phyloP scores from a whole-genome alignment of 2,888 invertebrate genomes.

The Julus scandinavius region DNA sequence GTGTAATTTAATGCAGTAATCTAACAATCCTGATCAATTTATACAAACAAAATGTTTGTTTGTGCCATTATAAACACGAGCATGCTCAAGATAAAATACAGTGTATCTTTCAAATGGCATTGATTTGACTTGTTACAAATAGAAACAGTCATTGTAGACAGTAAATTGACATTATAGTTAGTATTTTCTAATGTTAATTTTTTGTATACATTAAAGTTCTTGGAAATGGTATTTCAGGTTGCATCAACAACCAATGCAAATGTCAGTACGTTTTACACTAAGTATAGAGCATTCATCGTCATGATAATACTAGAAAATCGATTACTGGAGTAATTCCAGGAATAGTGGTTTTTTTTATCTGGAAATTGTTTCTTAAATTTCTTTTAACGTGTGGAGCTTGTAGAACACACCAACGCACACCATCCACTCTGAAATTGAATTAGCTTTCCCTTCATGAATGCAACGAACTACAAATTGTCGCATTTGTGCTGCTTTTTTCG shows the following conservation, averaged over 20 bases:
- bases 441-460: neutral
- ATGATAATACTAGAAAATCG: neutral
- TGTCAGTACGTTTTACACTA: neutral
- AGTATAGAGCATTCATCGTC: neutral
- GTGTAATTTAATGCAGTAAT: no score
- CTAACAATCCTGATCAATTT: no score
- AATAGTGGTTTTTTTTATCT: neutral
- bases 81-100: no score
- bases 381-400: neutral
- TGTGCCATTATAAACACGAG: no score
- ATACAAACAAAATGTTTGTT: no score
- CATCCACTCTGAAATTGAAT: neutral
- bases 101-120: no score
- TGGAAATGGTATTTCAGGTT: neutral
- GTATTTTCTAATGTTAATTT: neutral
- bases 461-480: conserved; percentile 17
- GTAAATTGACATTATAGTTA: neutral
- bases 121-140: no score
- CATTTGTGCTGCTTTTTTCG: neutral
- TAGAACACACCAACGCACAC: neutral
- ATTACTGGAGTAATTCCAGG: neutral
- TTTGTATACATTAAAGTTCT: neutral
- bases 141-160: no score
- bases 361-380: neutral
- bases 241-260: neutral